Conservation (phyloP, 2,113 vertebrate species). For the Smithornis capensis region DNA sequence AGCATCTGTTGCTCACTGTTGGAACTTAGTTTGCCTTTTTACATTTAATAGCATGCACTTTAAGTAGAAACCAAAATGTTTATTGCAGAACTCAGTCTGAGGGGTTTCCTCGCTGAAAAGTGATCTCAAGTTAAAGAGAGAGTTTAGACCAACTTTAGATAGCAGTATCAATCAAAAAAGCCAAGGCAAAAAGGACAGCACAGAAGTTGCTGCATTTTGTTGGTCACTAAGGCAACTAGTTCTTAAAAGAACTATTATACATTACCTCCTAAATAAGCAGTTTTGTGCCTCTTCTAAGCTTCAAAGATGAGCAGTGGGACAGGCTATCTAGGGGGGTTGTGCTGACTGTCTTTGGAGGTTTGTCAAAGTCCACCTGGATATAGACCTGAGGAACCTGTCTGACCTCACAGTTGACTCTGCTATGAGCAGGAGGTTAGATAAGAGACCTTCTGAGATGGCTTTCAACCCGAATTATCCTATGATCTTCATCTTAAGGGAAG, state of each 20-base stretch:
- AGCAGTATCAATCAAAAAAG: background rate
- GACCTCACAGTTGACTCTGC: background rate
- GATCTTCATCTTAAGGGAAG: background rate
- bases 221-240: background rate
- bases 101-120: background rate
- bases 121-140: background rate
- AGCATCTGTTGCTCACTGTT: background rate
- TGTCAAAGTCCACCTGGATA: background rate
- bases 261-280: background rate
- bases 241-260: background rate
- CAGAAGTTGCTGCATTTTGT: background rate
- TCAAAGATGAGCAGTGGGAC: background rate
- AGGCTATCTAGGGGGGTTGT: background rate
- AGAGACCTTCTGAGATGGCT: background rate
- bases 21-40: background rate
- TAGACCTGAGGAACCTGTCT: background rate
- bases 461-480: background rate
- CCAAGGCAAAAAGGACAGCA: background rate
- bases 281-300: background rate
- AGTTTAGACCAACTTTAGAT: background rate
- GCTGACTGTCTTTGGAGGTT: background rate
- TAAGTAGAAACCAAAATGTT: background rate
- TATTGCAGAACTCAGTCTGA: background rate
- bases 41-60: background rate
- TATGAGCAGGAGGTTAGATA: background rate